Conservation (phyloP, 2,113 vertebrate genomes). For the Xiphophorus maculatus region DNA sequence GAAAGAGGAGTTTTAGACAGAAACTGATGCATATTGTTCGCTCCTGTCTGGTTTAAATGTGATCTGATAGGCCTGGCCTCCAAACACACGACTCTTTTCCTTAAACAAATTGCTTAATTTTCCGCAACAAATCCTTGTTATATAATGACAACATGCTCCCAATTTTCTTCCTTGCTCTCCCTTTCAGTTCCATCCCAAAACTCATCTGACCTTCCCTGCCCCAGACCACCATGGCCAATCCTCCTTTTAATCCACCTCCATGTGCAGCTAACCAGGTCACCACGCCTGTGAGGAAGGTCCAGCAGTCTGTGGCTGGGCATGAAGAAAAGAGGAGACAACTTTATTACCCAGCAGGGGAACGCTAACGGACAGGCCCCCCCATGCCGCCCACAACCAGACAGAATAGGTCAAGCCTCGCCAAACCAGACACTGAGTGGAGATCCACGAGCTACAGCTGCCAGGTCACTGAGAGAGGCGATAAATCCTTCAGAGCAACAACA, state of each 20-base stretch:
- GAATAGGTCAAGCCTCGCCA: conserved; percentile 51
- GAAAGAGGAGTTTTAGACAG: neutral
- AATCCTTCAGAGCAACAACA: conserved; percentile 24
- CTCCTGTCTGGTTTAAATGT: conserved; percentile 32
- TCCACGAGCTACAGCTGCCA: conserved; percentile 43
- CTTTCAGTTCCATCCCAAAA: conserved; percentile 49
- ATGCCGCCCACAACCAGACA: conserved; percentile 29
- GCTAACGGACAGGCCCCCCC: conserved; percentile 42
- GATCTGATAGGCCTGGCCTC: conserved; percentile 37
- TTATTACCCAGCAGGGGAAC: conserved; percentile 73
- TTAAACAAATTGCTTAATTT: conserved; percentile 76
- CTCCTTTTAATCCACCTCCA: conserved; percentile 80
- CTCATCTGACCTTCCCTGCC: conserved; percentile 65
- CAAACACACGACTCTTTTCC: conserved; percentile 53
- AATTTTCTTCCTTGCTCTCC: conserved; percentile 24
- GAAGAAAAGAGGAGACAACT: conserved; percentile 76
- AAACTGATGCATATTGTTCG: conserved; percentile 7
- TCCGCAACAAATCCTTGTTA: conserved; percentile 54
- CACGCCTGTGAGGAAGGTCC: conserved; percentile 75
- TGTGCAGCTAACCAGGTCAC: conserved; percentile 76
- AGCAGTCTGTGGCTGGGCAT: conserved; percentile 48
- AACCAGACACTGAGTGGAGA: conserved; percentile 27
- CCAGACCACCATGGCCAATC: conserved; percentile 72
- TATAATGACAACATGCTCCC: conserved; percentile 57
- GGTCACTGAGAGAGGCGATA: conserved; percentile 29